A percentile compares a stretch with the other conserved stretches of the same genome.
These are phyloP conservation scores for Crambe crambe DNA, from an alignment of 37 sponge, comb jelly and placozoan genomes.

Conservation along the genomic window DNA sequence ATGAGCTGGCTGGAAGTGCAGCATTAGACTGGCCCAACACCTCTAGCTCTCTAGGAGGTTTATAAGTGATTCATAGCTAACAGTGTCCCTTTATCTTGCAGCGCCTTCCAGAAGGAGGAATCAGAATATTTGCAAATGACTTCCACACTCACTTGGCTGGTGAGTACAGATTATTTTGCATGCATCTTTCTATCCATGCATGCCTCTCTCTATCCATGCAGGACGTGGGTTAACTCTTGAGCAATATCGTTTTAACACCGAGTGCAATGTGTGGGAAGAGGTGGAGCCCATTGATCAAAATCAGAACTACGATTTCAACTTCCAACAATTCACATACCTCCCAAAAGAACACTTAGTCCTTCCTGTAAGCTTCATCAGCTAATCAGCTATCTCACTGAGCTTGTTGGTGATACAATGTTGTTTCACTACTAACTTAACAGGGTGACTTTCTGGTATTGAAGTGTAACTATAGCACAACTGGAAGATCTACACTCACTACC, in stretches of 20 bases:
- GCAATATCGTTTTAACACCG: conserved; percentile 8
- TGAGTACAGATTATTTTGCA: background rate
- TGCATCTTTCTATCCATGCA: background rate
- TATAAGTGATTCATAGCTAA: too few relatives aligned
- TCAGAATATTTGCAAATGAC: conserved; percentile 38
- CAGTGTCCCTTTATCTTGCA: conserved; percentile 7
- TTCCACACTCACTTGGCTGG: conserved; percentile 61
- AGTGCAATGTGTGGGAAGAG: conserved; percentile 29
- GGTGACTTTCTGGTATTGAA: conserved; percentile 10
- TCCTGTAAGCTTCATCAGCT: conserved; percentile 33
- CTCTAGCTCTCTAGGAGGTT: too few relatives aligned
- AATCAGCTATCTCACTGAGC: background rate
- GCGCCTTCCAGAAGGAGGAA: conserved; percentile 32
- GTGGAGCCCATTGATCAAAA: conserved; percentile 54
- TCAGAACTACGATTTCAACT: conserved; percentile 70
- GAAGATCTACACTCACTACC: conserved; percentile 4
- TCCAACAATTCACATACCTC: conserved; percentile 50
- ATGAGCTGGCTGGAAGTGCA: background rate
- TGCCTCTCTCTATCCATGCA: background rate
- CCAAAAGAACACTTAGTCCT: conserved; percentile 18
- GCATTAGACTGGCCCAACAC: too few relatives aligned
- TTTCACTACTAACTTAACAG: too few relatives aligned
- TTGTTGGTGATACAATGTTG: background rate
- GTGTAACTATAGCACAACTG: conserved; percentile 20
- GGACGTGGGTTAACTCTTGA: conserved; percentile 30